These are phyloP conservation scores for Agraylea sexmaculata DNA, from an alignment of 1,140 invertebrate genomes.

Conservation along the genomic window DNA sequence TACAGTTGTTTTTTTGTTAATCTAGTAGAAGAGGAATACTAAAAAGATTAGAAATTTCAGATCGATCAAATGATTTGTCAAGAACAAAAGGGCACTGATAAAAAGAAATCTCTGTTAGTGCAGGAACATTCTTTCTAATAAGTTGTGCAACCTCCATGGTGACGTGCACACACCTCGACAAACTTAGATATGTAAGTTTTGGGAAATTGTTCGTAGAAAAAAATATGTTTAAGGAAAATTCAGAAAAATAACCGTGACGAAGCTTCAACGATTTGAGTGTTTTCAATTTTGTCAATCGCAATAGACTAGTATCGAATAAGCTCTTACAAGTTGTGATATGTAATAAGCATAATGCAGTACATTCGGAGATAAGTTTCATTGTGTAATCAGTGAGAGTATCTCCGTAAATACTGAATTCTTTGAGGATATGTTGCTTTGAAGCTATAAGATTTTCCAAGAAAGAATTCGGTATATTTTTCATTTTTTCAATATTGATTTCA, in stretches of 20 bases:
- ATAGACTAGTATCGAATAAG: slow-evolving; percentile 38
- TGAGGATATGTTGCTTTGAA: slow-evolving; percentile 31
- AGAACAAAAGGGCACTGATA: slow-evolving; percentile 39
- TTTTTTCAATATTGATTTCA: slow-evolving; percentile 41
- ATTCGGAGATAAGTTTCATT: slow-evolving; percentile 35
- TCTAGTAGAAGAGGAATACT: slow-evolving; percentile 37
- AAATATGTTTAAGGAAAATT: slow-evolving; percentile 34
- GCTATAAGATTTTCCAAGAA: slow-evolving; percentile 35
- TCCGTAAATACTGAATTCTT: slow-evolving; percentile 37
- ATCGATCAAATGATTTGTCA: slow-evolving; percentile 33
- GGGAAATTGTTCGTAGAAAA: slow-evolving; percentile 38
- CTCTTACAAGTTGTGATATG: slow-evolving; percentile 42
- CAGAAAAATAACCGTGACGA: slow-evolving; percentile 39
- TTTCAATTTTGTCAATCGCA: slow-evolving; percentile 33
- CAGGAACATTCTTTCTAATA: slow-evolving; percentile 37
- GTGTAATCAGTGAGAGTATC: slow-evolving; percentile 40
- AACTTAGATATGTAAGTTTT: slow-evolving; percentile 34
- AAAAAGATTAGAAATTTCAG: slow-evolving; percentile 37
- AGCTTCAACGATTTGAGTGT: slow-evolving; percentile 37
- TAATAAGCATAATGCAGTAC: slow-evolving; percentile 31
- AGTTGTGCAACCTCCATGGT: slow-evolving; percentile 36
- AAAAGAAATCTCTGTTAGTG: slow-evolving; percentile 38
- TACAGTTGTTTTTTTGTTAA: slow-evolving; percentile 21
- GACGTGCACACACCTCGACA: slow-evolving; percentile 38
- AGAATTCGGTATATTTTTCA: slow-evolving; percentile 40